Evolutionary conservation across 2,797 vertebrate genomes (phyloP).

Genomic region (Rhinogobio ventralis): DNA sequence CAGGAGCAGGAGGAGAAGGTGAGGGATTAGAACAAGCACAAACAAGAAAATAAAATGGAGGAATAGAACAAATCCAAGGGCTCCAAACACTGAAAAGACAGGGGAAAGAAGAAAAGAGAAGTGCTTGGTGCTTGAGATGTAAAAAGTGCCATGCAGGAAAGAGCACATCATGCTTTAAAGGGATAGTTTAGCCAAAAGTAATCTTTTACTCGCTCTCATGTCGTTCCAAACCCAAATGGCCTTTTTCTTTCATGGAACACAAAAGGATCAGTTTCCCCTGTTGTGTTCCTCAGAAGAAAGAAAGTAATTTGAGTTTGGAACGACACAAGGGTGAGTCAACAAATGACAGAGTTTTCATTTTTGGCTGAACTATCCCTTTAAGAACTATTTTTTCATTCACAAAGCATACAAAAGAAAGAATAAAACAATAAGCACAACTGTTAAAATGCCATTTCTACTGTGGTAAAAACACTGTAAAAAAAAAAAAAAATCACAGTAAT

Average conservation of each 20-base stretch:
- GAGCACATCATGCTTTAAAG: not conserved
- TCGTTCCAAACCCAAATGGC: not conserved
- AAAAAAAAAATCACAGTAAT: not conserved
- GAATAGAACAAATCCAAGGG: slow-evolving; percentile 36
- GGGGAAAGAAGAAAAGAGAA: slow-evolving; percentile 43
- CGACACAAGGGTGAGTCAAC: not conserved
- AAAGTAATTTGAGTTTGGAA: not conserved
- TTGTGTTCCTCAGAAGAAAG: not conserved
- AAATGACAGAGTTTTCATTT: not conserved
- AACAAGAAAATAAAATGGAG: slow-evolving; percentile 26
- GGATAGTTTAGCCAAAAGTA: slow-evolving; percentile 12
- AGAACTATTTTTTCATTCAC: too few relatives aligned
- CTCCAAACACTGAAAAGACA: slow-evolving; percentile 25
- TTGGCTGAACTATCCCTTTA: not conserved
- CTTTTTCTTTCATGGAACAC: not conserved
- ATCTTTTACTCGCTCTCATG: not conserved
- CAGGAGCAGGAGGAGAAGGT: slow-evolving; percentile 19
- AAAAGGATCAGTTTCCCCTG: too few relatives aligned
- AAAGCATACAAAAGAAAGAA: not conserved
- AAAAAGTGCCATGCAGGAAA: slow-evolving; percentile 26
- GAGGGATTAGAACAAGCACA: slow-evolving; percentile 2
- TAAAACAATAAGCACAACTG: not conserved
- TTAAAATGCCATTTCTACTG: not conserved
- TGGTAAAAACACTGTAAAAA: not conserved
- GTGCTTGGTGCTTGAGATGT: slow-evolving; percentile 16